Conservation (phyloP, 2,797 vertebrate species). For the Melanotaenia parkinsoni region DNA sequence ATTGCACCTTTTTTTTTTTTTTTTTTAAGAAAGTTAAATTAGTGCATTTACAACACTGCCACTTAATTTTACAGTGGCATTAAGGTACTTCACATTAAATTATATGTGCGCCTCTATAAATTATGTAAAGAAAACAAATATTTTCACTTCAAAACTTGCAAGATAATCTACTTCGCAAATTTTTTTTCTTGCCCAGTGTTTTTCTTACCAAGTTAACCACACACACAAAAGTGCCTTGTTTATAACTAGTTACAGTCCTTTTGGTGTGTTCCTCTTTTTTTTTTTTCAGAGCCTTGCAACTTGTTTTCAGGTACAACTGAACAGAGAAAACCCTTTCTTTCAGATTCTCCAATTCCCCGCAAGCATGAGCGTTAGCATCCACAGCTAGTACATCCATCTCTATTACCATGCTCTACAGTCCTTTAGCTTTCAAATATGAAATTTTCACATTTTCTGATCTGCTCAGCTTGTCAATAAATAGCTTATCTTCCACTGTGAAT, state of each 20-base stretch:
- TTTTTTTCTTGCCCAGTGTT: too few relatives aligned
- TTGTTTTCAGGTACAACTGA: conserved; percentile 26
- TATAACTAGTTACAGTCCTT: neutral
- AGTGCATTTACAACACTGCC: too few relatives aligned
- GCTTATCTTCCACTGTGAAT: conserved; percentile 4
- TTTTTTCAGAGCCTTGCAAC: conserved; percentile 8
- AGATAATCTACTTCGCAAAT: too few relatives aligned
- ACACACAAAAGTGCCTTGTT: too few relatives aligned
- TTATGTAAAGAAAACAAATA: too few relatives aligned
- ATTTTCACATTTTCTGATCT: neutral
- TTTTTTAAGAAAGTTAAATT: too few relatives aligned
- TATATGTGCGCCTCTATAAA: too few relatives aligned
- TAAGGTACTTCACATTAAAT: too few relatives aligned
- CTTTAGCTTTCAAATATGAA: conserved; percentile 5
- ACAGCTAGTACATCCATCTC: neutral
- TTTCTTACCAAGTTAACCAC: too few relatives aligned
- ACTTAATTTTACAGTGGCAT: too few relatives aligned
- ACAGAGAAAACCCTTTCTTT: conserved; percentile 12
- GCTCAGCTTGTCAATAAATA: conserved; percentile 1
- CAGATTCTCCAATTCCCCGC: neutral
- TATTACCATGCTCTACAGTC: conserved; percentile 11
- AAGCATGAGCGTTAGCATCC: neutral
- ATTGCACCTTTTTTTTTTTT: too few relatives aligned
- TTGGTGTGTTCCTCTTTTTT: conserved; percentile 14
- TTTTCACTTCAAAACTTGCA: too few relatives aligned